Conservation (phyloP, 2,113 vertebrate species). For the Xiphias gladius region DNA sequence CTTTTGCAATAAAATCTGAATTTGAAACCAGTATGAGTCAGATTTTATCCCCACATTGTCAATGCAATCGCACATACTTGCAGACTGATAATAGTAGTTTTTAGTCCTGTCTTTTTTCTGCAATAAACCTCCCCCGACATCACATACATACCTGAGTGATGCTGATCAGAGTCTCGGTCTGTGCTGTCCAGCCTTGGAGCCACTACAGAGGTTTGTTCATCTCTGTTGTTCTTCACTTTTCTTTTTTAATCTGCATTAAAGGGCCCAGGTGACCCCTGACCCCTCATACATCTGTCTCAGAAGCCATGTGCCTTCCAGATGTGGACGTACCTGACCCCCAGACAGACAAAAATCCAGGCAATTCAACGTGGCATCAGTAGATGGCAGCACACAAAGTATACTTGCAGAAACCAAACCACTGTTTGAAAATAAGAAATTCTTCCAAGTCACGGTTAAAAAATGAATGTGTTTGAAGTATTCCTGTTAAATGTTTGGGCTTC, state of each 20-base stretch:
- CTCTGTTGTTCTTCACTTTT: slow-evolving; percentile 75
- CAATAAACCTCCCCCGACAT: slow-evolving; percentile 8
- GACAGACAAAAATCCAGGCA: not conserved
- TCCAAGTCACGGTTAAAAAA: not conserved
- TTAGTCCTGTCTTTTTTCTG: not conserved
- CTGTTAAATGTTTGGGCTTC: slow-evolving; percentile 1
- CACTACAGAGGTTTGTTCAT: slow-evolving; percentile 75
- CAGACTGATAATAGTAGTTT: not conserved
- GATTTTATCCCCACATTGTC: not conserved
- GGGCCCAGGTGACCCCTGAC: slow-evolving; percentile 71
- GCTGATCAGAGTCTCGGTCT: slow-evolving; percentile 47
- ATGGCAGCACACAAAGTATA: slow-evolving; percentile 71
- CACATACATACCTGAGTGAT: slow-evolving; percentile 35
- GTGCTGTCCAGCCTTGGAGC: slow-evolving; percentile 48
- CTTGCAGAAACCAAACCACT: not conserved
- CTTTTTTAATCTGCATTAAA: slow-evolving; percentile 80
- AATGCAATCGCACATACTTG: not conserved
- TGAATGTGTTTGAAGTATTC: not conserved
- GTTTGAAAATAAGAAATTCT: slow-evolving; percentile 2
- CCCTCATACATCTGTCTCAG: slow-evolving; percentile 74
- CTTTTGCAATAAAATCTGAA: not conserved
- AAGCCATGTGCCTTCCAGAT: slow-evolving; percentile 85
- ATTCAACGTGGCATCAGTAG: slow-evolving; percentile 63
- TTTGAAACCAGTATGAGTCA: not conserved
- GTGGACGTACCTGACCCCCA: slow-evolving; percentile 63